Evolutionary conservation across 2,888 invertebrate species (phyloP).

Genomic region (Protonemura montana): DNA sequence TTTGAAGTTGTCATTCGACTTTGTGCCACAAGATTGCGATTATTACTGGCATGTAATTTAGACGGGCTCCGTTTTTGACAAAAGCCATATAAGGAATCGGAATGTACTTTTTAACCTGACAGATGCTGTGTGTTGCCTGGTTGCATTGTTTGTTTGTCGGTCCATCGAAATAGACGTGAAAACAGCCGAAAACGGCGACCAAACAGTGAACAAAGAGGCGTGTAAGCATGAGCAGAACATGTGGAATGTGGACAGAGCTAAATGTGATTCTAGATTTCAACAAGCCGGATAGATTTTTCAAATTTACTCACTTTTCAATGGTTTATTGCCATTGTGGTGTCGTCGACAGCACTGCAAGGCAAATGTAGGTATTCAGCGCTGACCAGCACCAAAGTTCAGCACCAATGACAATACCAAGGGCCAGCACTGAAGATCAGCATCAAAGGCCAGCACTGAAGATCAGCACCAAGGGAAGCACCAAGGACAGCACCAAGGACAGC

Average conservation of each 20-base stretch:
- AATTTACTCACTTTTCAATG: conserved; percentile 31
- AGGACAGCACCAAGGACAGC: too few species aligned
- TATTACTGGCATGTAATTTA: conserved; percentile 26
- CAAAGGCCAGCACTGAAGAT: too few species aligned
- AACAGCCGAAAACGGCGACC: conserved; percentile 31
- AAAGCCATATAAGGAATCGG: conserved; percentile 17
- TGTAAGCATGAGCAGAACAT: neutral
- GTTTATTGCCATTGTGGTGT: neutral
- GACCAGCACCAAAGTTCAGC: too few species aligned
- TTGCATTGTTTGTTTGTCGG: conserved; percentile 35
- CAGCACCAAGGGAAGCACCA: too few species aligned
- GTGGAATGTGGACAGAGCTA: conserved; percentile 36
- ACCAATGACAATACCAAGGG: too few species aligned
- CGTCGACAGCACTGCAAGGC: neutral
- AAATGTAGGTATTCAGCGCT: too few species aligned
- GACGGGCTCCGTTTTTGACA: neutral
- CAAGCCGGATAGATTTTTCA: conserved; percentile 24
- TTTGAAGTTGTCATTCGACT: neutral
- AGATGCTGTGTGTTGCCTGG: conserved; percentile 34
- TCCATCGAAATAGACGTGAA: conserved; percentile 26
- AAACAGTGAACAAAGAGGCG: conserved; percentile 15
- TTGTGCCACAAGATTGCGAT: neutral
- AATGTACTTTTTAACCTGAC: conserved; percentile 28
- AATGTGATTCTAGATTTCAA: conserved; percentile 28
- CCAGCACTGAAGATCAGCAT: too few species aligned